Evolutionary conservation across 1,140 invertebrate species (phyloP).

Genomic region (Agrilus planipennis): DNA sequence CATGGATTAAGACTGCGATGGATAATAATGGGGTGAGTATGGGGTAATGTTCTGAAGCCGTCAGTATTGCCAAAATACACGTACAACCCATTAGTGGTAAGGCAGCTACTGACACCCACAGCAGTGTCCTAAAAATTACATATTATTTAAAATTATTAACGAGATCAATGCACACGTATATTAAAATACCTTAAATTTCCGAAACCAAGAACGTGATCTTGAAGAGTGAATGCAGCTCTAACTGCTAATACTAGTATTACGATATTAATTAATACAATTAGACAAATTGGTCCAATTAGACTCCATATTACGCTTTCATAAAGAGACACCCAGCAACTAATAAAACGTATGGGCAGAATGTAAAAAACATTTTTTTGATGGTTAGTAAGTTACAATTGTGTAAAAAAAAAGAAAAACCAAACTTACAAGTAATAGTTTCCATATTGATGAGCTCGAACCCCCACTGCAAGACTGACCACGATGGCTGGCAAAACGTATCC

Average conservation of each 20-base stretch:
- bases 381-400: too few species aligned
- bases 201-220: slow-evolving; percentile 81
- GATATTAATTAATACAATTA: slow-evolving; percentile 65
- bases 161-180: background rate
- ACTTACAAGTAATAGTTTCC: slow-evolving; percentile 88
- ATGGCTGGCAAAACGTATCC: slow-evolving; percentile 91
- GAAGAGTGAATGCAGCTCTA: slow-evolving; percentile 79
- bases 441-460: slow-evolving; percentile 89
- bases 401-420: background rate
- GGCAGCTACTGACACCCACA: slow-evolving; percentile 73
- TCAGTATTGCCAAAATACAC: slow-evolving; percentile 71
- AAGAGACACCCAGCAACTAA: slow-evolving; percentile 88
- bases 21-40: slow-evolving; percentile 62
- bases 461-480: slow-evolving; percentile 80
- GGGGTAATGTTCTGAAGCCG: slow-evolving; percentile 63
- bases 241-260: slow-evolving; percentile 73
- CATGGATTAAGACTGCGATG: slow-evolving; percentile 55
- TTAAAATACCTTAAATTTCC: slow-evolving; percentile 62
- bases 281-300: slow-evolving; percentile 72
- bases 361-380: background rate
- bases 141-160: background rate
- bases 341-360: background rate
- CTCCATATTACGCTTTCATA: slow-evolving; percentile 88
- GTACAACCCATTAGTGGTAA: slow-evolving; percentile 63
- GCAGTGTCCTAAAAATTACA: slow-evolving; percentile 47